Evolutionary conservation across 1,140 invertebrate genomes (phyloP).

Genomic region (Cotesia chilonis): DNA sequence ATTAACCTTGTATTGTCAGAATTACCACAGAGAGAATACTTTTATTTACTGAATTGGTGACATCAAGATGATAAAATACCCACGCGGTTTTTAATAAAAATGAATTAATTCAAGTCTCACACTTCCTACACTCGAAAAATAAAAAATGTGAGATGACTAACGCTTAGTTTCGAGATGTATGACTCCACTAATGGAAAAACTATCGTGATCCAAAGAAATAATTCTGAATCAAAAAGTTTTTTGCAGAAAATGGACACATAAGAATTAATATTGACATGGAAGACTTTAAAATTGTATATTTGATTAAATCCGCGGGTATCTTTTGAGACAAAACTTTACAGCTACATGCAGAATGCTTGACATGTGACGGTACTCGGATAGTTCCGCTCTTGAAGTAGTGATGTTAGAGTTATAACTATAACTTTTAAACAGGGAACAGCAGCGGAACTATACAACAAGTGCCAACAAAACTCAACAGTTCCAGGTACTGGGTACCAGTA

Average conservation of each 20-base stretch:
- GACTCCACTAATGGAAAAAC: too few relatives aligned
- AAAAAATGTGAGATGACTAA: too few relatives aligned
- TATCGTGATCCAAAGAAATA: too few relatives aligned
- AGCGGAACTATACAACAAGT: background rate
- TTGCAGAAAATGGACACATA: background rate
- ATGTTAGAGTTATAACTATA: background rate
- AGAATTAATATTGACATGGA: background rate
- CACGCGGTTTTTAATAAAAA: too few relatives aligned
- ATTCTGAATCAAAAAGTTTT: too few relatives aligned
- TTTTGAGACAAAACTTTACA: too few relatives aligned
- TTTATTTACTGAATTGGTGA: too few relatives aligned
- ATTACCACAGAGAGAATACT: too few relatives aligned
- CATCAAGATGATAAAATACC: too few relatives aligned
- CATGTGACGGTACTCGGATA: background rate
- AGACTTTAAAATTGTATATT: background rate
- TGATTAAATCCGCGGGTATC: too few relatives aligned
- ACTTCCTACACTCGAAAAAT: background rate
- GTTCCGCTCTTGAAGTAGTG: background rate
- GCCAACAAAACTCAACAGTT: slow-evolving; percentile 10
- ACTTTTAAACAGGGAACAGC: slow-evolving; percentile 5
- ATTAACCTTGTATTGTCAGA: too few relatives aligned
- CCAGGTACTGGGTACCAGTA: slow-evolving; percentile 6
- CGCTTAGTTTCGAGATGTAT: too few relatives aligned
- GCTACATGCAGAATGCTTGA: background rate
- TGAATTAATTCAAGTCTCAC: background rate